Base-by-base conservation (phyloP, 2,888 invertebrate species). In the Xylota segnis region DNA sequence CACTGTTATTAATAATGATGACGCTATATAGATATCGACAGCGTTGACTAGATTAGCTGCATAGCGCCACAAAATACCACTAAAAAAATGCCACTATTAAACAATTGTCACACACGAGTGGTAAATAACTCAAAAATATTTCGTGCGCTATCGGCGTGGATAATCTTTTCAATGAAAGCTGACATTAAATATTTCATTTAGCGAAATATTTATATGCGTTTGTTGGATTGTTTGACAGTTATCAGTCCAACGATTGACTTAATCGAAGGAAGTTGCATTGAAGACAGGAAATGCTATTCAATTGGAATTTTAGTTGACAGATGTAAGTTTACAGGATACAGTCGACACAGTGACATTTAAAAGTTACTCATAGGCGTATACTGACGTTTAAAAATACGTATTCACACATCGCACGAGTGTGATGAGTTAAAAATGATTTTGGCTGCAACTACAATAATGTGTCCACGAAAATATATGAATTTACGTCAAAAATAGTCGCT, bases 1-100 rank as follows among this genome's bases (percentile, higher is more conserved):
- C 81, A 81, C 79, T 75, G 70, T 75, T 84, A 81, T 71, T 74
- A 65, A 81, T 84, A 84, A 84, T 65, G 70, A 58, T 84, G 84
- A 84, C 84, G 84, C 43, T 81, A 68, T 59, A 72, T 32, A 70
- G 50, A 68, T 70, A 81, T 70, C 59, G 23, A 65, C 61, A 43
- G 16, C 47, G 70, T 61, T 63, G 45, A 54, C 71, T 34, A 78
- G 77, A 78, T 78, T 61, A 78, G 71, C 59, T 71, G 70, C 77
- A 70, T 71, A 78, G 77, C 77, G 77, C 77, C 77, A 78, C 77
- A 71, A 70, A 37, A 34, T 6, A 18, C 68, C 37, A 54, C 34
- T 29, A 58, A 47, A 37, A n/a, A 47, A 29, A 45, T 59, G 59
- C 29, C 5, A 29, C 65, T 43, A 70, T 68, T 27, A 32, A 43